Base-by-base conservation (phyloP, 2,888 invertebrate genomes). In the Agrilus mali region DNA sequence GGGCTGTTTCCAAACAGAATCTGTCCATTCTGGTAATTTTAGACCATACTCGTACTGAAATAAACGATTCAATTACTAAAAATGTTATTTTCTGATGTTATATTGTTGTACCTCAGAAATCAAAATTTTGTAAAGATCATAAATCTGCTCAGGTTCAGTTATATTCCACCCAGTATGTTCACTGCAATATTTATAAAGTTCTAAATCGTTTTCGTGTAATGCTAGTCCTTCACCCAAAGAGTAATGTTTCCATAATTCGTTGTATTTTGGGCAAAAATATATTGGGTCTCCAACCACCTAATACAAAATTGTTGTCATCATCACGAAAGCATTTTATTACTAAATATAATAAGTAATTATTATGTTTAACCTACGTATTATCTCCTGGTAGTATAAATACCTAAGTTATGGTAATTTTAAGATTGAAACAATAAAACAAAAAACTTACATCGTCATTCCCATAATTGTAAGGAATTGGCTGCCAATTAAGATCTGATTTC, bases 401-500 rank as follows among this genome's bases (percentile, higher is more conserved):
- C n/a, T n/a, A n/a, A n/a, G n/a, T n/a, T n/a, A n/a, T n/a, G n/a
- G n/a, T n/a, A n/a, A n/a, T n/a, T n/a, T n/a, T n/a, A 17, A 17
- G 17, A 17, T 5, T 5, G 5, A 17, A 17, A 5, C 17, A 20
- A 4, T 20, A 7, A 20, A 20, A 20, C 7, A 6, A 27, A 2
- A 3, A 27, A 27, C 27, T 27, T 27, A 27, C 27, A 2, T 27
- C 27, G 27, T 27, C 10, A 27, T 27, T 27, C 10, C 27, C 27
- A 27, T 57, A 60, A 31, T 56, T 53, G 37, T 56, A 59, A 4
- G 59, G 55, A 34, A 60, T 55, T 4, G 61, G 61, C 45, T 60
- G 60, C 61, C 61, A 61, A 10, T 53, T 52, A 12, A 61, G 38
- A 5, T 50, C 40, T 14, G 63, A 55, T 53, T 74, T 73, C 78